Evolutionary conservation across 23 tunicate genomes (phyloP).

Genomic region (Halocynthia roretzi): DNA sequence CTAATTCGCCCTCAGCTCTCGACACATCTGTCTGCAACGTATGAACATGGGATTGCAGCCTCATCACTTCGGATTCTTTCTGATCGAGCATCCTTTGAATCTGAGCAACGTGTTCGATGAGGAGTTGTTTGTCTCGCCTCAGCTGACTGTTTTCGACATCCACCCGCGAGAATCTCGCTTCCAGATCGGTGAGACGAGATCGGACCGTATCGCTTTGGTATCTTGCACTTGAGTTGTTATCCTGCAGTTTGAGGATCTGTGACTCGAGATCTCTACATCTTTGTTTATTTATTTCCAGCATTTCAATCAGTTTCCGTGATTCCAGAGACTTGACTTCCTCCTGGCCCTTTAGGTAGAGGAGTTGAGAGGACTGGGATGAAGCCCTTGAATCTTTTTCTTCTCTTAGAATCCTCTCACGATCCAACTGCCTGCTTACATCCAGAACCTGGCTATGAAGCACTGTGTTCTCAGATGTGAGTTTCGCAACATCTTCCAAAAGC

Average conservation of each 20-base stretch:
- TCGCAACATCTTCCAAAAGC: slow-evolving; percentile 48
- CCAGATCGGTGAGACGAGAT: slow-evolving; percentile 56
- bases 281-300: slow-evolving; percentile 68
- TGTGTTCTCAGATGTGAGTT: slow-evolving; percentile 68
- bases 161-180: slow-evolving; percentile 40
- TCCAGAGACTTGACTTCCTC: slow-evolving; percentile 70
- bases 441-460: slow-evolving; percentile 62
- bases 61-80: slow-evolving; percentile 69
- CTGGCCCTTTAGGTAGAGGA: slow-evolving; percentile 48
- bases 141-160: slow-evolving; percentile 77
- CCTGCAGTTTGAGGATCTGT: slow-evolving; percentile 69
- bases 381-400: slow-evolving; percentile 78
- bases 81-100: slow-evolving; percentile 60
- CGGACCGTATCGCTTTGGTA: slow-evolving; percentile 52
- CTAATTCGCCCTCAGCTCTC: slow-evolving; percentile 44
- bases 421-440: slow-evolving; percentile 73
- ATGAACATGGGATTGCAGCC: slow-evolving; percentile 70
- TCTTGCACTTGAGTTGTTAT: slow-evolving; percentile 53
- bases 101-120: slow-evolving; percentile 75
- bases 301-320: slow-evolving; percentile 49
- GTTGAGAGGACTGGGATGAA: slow-evolving; percentile 55
- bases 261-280: slow-evolving; percentile 57
- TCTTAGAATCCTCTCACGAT: slow-evolving; percentile 53
- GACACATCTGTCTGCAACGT: slow-evolving; percentile 67
- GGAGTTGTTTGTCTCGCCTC: slow-evolving; percentile 72